phyloP scores from a whole-genome alignment of 1,140 invertebrate genomes.

The Hermetia illucens region DNA sequence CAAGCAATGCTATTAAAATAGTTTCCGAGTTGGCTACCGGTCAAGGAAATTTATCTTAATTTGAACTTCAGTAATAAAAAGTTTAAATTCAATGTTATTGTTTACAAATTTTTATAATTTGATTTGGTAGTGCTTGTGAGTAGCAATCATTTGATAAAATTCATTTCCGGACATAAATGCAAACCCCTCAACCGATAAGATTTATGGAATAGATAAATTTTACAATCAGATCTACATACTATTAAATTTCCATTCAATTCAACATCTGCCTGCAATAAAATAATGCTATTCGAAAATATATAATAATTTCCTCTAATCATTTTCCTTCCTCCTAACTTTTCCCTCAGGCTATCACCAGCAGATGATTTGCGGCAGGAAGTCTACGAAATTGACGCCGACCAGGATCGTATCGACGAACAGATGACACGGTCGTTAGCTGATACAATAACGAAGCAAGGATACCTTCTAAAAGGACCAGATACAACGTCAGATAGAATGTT shows the following conservation, averaged over 20 bases:
- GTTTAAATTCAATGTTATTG: no score
- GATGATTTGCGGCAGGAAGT: constrained; percentile 63
- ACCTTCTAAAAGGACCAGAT: constrained; percentile 80
- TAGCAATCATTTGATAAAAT: no score
- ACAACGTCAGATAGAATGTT: constrained; percentile 69
- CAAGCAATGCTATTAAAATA: no score
- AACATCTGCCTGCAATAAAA: not conserved
- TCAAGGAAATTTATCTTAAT: no score
- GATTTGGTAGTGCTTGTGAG: no score
- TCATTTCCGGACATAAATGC: no score
- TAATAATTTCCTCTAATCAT: not conserved
- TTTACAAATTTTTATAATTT: no score
- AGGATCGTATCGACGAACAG: constrained; percentile 67
- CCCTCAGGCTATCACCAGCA: constrained; percentile 13
- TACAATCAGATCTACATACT: constrained; percentile 7
- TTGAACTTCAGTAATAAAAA: no score
- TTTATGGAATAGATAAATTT: no score
- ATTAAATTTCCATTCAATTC: not conserved
- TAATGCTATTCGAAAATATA: no score
- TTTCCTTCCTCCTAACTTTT: constrained; percentile 8
- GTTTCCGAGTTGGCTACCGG: no score
- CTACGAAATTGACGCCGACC: constrained; percentile 76
- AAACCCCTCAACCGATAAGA: no score
- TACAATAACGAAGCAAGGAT: constrained; percentile 75
- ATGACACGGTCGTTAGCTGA: constrained; percentile 44